Base-by-base conservation (phyloP, 2,797 vertebrate species). In the Malacoctenus gilli region DNA sequence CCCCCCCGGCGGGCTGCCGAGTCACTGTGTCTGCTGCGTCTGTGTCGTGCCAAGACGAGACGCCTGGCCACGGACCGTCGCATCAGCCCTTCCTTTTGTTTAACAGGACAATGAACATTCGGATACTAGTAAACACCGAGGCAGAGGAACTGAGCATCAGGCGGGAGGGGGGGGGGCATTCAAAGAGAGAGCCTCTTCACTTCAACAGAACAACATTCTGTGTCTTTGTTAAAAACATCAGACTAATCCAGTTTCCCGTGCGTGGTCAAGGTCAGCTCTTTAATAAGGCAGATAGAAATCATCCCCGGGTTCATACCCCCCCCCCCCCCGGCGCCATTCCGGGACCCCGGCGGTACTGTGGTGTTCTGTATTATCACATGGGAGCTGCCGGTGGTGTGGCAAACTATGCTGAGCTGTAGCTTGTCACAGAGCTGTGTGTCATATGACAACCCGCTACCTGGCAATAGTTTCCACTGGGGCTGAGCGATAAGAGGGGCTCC, bases 241-340 rank as follows among this genome's bases (percentile, higher is more conserved):
- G 59, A 56, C 72, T 81, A 86, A 87, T 87, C 71, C 68, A 42
- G 80, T 72, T 80, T 72, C 69, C 64, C 64, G 78, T 54, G n/a
- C n/a, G 41, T n/a, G 72, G 77, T 83, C 77, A 87, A 88, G 84
- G 85, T 90, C 85, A 87, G 73, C 52, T 80, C 70, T 84, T 88
- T 86, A 87, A 85, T 85, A 86, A 81, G 77, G 62, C 60, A 79
- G 85, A 88, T 88, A 85, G 25, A 72, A 79, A 90, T 90, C 87
- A 81, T 66, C 73, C 51, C 47, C 25, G 65, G 73, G 61, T 68
- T 83, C 70, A 69, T 72, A 85, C 83, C 82, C 82, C 74, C 77
- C 82, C 82, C 74, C 77, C 77, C 80, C 69, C 75, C 18, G 3
- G 43, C 16, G 52, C 75, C 83, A 84, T 84, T 82, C 60, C 79